These are phyloP conservation scores for zebrafish (Danio rerio) DNA, from an alignment of 2,113 vertebrate genomes.

Conservation along the genomic window DNA sequence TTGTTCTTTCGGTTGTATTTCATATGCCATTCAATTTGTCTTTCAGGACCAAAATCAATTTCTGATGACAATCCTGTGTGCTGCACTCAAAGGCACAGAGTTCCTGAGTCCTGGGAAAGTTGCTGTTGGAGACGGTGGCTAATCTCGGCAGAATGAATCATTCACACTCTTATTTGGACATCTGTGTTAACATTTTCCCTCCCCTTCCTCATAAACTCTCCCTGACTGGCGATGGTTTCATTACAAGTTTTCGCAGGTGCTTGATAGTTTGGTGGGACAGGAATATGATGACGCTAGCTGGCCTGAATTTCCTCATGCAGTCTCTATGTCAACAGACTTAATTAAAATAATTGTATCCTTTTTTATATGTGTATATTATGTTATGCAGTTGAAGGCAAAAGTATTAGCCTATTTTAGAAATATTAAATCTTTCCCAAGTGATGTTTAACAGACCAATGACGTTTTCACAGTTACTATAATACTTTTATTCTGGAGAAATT, in stretches of 20 bases:
- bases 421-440: too few relatives aligned
- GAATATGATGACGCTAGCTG: slow-evolving; percentile 42
- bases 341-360: neutral
- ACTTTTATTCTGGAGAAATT: too few relatives aligned
- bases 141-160: slow-evolving; percentile 82
- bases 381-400: neutral
- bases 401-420: too few relatives aligned
- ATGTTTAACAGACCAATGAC: too few relatives aligned
- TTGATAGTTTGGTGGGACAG: slow-evolving; percentile 67
- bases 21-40: slow-evolving; percentile 97
- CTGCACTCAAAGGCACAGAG: slow-evolving; percentile 89
- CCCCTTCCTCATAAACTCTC: slow-evolving; percentile 62
- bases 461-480: too few relatives aligned
- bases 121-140: slow-evolving; percentile 80
- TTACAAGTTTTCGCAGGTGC: slow-evolving; percentile 77
- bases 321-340: slow-evolving; percentile 4
- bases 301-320: slow-evolving; percentile 42
- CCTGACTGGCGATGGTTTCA: slow-evolving; percentile 79
- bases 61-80: slow-evolving; percentile 95
- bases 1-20: slow-evolving; percentile 97
- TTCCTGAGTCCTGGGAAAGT: slow-evolving; percentile 93
- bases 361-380: neutral
- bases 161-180: slow-evolving; percentile 82
- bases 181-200: slow-evolving; percentile 74
- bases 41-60: slow-evolving; percentile 99